Evolutionary conservation across 2,888 invertebrate genomes (phyloP), one percentile per base, ranked within the genome.

Genomic region (Cancer borealis): DNA sequence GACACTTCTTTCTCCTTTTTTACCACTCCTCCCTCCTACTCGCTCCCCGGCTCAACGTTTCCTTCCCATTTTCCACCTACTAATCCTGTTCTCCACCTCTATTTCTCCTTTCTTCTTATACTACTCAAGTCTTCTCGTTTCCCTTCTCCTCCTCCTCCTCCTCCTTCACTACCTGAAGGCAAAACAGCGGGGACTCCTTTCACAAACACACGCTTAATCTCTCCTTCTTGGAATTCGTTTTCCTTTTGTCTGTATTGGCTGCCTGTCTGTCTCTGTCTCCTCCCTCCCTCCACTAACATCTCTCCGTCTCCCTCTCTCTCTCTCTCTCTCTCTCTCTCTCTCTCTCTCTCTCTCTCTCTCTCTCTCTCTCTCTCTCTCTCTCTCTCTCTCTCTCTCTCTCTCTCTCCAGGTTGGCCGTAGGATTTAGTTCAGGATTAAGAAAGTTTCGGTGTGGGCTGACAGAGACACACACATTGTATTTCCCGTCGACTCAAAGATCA

Each of bases 371-470:
- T 66, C 66, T 66, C 66, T 66, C 66, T 66, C 66, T 66, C 66
- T 79, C 79, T 79, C 79, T 79, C 79, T 79, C 79, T 79, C 79
- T 79, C 79, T 79, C 79, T 79, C 79, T 79, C 79, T 79, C 79
- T 79, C 30, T 79, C 79, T 26, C 12, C 10, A 21, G 6, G n/a
- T 10, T 14, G 79, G 30, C 30, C 6, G 30, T 6, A 30, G 30
- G 79, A 79, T 79, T 79, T 79, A 14, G 30, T 30, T 79, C 30
- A 79, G 30, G 79, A 79, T 79, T 79, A 79, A 26, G 30, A 79
- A 79, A 79, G 12, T 79, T 79, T 79, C 30, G 8, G 6, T 30
- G 10, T 79, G 8, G 26, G 12, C 79, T 30, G 30, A 79, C 79
- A 79, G 6, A 79, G 21, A 79, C 79, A 79, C 79, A 79, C 79